These are phyloP conservation scores for fruit fly (Drosophila melanogaster) DNA, from an alignment of 1,140 invertebrate genomes.

Conservation along the genomic window DNA sequence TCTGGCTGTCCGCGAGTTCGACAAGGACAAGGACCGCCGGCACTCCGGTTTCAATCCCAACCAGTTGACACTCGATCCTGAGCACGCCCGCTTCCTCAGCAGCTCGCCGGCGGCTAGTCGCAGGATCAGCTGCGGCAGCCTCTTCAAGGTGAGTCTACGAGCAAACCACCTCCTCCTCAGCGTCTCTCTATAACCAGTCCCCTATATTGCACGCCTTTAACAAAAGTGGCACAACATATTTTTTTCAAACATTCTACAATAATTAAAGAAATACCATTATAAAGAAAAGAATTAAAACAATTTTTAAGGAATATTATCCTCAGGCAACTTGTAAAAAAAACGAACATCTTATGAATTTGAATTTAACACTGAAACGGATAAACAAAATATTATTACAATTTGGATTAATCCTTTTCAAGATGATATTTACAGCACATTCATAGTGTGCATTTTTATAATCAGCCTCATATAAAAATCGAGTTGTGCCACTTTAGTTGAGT, in stretches of 20 bases:
- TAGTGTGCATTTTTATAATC: neutral
- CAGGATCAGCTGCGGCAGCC: constrained; percentile 91
- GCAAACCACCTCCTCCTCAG: neutral
- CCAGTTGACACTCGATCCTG: constrained; percentile 86
- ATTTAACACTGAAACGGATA: too few species aligned
- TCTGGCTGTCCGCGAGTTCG: constrained; percentile 79
- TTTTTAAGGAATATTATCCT: too few species aligned
- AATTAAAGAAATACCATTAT: too few species aligned
- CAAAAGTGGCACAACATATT: constrained; percentile 26
- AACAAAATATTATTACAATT: too few species aligned
- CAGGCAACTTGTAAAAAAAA: too few species aligned
- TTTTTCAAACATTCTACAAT: neutral
- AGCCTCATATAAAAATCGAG: neutral
- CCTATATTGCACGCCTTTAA: constrained; percentile 3
- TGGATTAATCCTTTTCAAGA: too few species aligned
- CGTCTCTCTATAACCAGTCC: constrained; percentile 8
- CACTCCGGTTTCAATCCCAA: constrained; percentile 87
- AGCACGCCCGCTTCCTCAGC: constrained; percentile 87
- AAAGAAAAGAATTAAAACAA: too few species aligned
- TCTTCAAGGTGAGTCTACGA: constrained; percentile 87
- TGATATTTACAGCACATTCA: too few species aligned
- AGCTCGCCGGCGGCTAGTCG: constrained; percentile 90
- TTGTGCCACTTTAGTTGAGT: constrained; percentile 25
- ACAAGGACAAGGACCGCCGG: constrained; percentile 85
- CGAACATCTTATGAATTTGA: too few species aligned